Percentiles rank a stretch among this genome's conserved stretches.
Evolutionary conservation across 2,797 vertebrate genomes (phyloP).

Genomic region (Acanthornis magna): DNA sequence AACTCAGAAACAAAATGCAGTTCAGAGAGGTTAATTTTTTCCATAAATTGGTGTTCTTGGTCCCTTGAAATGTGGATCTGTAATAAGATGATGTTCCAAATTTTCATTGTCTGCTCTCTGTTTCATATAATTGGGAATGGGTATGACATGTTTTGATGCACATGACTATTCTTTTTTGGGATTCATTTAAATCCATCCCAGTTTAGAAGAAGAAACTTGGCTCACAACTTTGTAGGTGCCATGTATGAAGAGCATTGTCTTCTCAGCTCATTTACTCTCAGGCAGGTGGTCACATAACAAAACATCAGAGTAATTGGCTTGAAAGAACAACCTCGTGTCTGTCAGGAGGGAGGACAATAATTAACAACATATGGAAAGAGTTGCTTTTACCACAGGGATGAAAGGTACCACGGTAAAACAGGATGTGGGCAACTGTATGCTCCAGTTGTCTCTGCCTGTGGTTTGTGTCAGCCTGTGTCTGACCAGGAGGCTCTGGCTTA

Average conservation of each 20-base stretch:
- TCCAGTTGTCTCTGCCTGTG: slow-evolving; percentile 36
- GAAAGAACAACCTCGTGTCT: background rate
- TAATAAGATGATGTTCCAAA: background rate
- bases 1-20: background rate
- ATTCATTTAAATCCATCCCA: background rate
- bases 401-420: slow-evolving; percentile 53
- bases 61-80: background rate
- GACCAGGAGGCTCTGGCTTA: slow-evolving; percentile 17
- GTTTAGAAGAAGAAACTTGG: background rate
- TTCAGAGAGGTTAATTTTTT: background rate
- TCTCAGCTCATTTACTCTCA: background rate
- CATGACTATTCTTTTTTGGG: background rate
- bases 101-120: background rate
- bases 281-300: background rate
- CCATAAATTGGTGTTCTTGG: background rate
- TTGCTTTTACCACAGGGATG: slow-evolving; percentile 18
- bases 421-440: slow-evolving; percentile 44
- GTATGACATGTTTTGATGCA: background rate
- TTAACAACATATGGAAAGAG: slow-evolving; percentile 19
- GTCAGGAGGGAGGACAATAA: slow-evolving; percentile 9
- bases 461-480: slow-evolving; percentile 26
- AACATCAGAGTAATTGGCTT: background rate
- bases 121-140: background rate
- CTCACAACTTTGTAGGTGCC: background rate
- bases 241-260: background rate